Percentiles rank a stretch among this genome's conserved stretches.
Evolutionary conservation across 2,113 vertebrate genomes (phyloP).

Genomic region (Microtus montanus): DNA sequence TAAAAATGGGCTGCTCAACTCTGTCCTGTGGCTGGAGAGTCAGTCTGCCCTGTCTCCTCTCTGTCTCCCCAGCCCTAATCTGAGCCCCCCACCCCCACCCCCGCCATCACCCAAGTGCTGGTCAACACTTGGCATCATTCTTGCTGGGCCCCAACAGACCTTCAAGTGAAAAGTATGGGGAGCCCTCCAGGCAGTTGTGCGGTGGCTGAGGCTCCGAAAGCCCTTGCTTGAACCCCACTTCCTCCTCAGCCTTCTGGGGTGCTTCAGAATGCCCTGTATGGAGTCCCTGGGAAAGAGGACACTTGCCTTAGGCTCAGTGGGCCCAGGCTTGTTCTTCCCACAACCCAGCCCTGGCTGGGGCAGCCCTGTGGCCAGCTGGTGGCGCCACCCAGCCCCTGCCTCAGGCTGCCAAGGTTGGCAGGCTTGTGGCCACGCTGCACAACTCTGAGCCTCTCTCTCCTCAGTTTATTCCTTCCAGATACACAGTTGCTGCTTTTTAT

Average conservation of each 20-base stretch:
- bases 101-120: not conserved
- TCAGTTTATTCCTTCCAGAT: conserved; percentile 85
- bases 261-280: not conserved
- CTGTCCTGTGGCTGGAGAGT: not conserved
- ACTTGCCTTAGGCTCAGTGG: not conserved
- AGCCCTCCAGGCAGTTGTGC: not conserved
- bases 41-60: not conserved
- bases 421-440: conserved; percentile 70
- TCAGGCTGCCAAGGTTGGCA: conserved; percentile 77
- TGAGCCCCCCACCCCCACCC: not conserved
- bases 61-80: not conserved
- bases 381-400: conserved; percentile 54
- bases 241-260: not conserved
- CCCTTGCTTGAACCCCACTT: not conserved
- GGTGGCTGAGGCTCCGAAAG: not conserved
- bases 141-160: not conserved
- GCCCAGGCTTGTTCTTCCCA: not conserved
- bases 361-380: conserved; percentile 22
- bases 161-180: not conserved
- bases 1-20: not conserved
- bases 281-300: not conserved
- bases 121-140: not conserved
- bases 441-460: conserved; percentile 71
- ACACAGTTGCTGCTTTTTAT: conserved; percentile 83
- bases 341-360: not conserved